Base-by-base conservation (phyloP, 2,888 invertebrate species). In the Plusia festucae region DNA sequence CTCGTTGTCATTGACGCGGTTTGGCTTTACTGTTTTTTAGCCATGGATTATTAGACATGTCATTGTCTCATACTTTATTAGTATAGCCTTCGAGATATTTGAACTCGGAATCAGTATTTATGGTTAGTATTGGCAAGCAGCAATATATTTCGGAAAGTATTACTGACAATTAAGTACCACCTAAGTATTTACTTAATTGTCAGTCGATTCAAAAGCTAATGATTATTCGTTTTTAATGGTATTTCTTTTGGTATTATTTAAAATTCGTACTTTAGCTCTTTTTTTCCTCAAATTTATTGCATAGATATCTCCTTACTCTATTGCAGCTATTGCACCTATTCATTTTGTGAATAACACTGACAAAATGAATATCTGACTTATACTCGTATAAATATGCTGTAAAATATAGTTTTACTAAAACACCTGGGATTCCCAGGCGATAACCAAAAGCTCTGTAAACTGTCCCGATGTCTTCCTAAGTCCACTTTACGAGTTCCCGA, bases 401-500 rank as follows among this genome's bases (percentile, higher is more conserved):
- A 40, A 49, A 49, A 11, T 49, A 53, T 30, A 30, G 27, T 62
- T 62, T 55, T 59, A 44, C 34, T 54, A 63, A 65, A 61, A 11
- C 49, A 65, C 56, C 53, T 66, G 59, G 49, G 63, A 22, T 52
- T 58, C 53, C 49, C 30, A 11, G 54, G 27, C 51, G 49, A 52
- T 24, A 60, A 49, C 57, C 60, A 40, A 30, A 56, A 68, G 60
- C 61, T 52, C 56, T 76, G 60, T 61, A 70, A 67, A 40, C 53
- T 55, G 56, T 79, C 72, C 77, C 77, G 68, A 77, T 81, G 78
- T 73, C 73, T 70, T 82, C 76, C 73, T 79, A 85, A 83, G 80
- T 81, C 79, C 72, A 68, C 78, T 85, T 83, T 82, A 84, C 78
- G 82, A 84, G 80, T 79, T 84, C 62, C 49, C 61, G 62, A 85